Conservation (phyloP, 2,113 vertebrate genomes). For the Calypte anna region DNA sequence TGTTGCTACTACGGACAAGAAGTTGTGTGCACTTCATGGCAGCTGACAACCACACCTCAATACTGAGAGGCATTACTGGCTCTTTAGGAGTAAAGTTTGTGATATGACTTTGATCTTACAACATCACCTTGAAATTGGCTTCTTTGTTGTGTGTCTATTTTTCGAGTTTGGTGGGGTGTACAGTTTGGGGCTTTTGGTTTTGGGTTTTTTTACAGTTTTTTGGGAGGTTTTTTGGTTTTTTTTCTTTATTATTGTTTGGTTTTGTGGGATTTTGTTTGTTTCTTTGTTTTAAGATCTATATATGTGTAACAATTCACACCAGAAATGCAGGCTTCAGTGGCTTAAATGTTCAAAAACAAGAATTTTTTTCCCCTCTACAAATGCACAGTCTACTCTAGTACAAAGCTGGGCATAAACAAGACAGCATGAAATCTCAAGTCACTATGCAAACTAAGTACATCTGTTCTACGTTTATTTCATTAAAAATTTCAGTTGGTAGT, state of each 20-base stretch:
- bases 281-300: too few relatives aligned
- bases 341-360: background rate
- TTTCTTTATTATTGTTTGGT: background rate
- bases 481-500: background rate
- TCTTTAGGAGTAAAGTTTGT: background rate
- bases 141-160: background rate
- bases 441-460: background rate
- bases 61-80: background rate
- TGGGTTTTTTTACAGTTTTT: too few relatives aligned
- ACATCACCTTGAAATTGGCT: background rate
- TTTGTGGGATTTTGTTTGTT: too few relatives aligned
- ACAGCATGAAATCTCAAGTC: background rate
- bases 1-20: background rate
- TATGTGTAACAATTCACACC: background rate
- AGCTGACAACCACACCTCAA: background rate
- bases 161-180: background rate
- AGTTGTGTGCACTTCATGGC: background rate
- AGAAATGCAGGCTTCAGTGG: background rate
- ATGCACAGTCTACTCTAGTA: background rate
- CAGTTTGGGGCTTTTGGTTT: background rate
- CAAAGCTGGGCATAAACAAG: background rate
- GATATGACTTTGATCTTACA: background rate
- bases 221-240: background rate
- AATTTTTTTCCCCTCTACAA: background rate
- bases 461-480: background rate